phyloP scores from a whole-genome alignment of 2,797 vertebrate genomes.

The Poecilia velifera region DNA sequence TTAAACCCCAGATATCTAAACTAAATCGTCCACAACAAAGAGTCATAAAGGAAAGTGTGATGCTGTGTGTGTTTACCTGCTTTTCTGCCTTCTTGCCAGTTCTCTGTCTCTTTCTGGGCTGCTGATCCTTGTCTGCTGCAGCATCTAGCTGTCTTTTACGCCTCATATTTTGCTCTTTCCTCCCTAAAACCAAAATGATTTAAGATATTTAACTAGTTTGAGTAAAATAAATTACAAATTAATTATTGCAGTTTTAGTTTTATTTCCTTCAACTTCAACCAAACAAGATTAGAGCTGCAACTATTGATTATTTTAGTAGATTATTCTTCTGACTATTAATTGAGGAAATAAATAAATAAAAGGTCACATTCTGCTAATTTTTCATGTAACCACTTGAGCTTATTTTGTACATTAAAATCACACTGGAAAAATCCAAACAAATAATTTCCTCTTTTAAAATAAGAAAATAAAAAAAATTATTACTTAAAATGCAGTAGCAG shows the following conservation, averaged over 20 bases:
- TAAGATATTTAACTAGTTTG: background rate
- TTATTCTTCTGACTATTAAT: background rate
- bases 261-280: background rate
- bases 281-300: background rate
- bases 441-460: background rate
- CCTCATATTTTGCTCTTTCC: conserved; percentile 45
- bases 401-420: background rate
- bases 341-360: no score
- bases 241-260: background rate
- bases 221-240: background rate
- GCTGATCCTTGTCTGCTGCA: conserved; percentile 63
- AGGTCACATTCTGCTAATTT: background rate
- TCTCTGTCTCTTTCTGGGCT: conserved; percentile 72
- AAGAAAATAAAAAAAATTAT: background rate
- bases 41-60: no score
- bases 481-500: background rate
- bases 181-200: conserved; percentile 39
- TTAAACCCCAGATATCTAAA: background rate
- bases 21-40: background rate
- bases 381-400: background rate
- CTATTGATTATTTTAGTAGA: background rate
- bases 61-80: conserved; percentile 41
- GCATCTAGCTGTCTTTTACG: conserved; percentile 76
- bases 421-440: background rate
- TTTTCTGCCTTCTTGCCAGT: conserved; percentile 54